A percentile compares a stretch with the other conserved stretches of the same genome.
phyloP scores from a whole-genome alignment of 1,140 invertebrate species.

The Pseudoatta argentina region DNA sequence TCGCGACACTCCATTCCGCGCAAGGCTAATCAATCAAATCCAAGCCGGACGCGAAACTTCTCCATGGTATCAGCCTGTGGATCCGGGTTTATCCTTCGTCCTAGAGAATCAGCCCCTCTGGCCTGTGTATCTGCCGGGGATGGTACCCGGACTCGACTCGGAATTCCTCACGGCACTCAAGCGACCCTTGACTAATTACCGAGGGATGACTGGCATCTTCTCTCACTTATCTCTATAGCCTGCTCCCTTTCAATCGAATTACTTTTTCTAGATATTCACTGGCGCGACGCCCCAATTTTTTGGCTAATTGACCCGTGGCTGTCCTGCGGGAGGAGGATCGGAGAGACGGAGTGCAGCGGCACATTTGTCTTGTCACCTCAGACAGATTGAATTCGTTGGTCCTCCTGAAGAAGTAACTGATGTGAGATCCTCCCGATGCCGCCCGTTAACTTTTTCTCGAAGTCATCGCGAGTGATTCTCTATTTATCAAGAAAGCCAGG shows the following conservation, averaged over 20 bases:
- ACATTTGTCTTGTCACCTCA: constrained; percentile 81
- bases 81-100: constrained; percentile 70
- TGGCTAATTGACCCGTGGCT: constrained; percentile 83
- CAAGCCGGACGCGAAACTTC: constrained; percentile 65
- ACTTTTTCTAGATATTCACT: constrained; percentile 83
- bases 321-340: constrained; percentile 30
- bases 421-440: not conserved
- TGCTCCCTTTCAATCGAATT: constrained; percentile 83
- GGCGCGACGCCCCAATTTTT: constrained; percentile 82
- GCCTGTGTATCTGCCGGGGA: constrained; percentile 34
- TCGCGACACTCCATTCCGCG: constrained; percentile 72
- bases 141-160: constrained; percentile 69
- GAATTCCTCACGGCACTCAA: constrained; percentile 74
- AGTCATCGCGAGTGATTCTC: constrained; percentile 39
- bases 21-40: constrained; percentile 76
- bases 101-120: constrained; percentile 55
- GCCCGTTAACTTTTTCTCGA: constrained; percentile 52
- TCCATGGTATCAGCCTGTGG: constrained; percentile 66
- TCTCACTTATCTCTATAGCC: constrained; percentile 84
- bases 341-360: constrained; percentile 60
- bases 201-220: constrained; percentile 85
- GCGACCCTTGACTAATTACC: constrained; percentile 85
- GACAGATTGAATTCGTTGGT: constrained; percentile 77
- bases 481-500: not conserved
- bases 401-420: constrained; percentile 50